A percentile compares a stretch with the other conserved stretches of the same genome.
phyloP scores from a whole-genome alignment of 2,797 vertebrate species.

The Sparidentex hasta region DNA sequence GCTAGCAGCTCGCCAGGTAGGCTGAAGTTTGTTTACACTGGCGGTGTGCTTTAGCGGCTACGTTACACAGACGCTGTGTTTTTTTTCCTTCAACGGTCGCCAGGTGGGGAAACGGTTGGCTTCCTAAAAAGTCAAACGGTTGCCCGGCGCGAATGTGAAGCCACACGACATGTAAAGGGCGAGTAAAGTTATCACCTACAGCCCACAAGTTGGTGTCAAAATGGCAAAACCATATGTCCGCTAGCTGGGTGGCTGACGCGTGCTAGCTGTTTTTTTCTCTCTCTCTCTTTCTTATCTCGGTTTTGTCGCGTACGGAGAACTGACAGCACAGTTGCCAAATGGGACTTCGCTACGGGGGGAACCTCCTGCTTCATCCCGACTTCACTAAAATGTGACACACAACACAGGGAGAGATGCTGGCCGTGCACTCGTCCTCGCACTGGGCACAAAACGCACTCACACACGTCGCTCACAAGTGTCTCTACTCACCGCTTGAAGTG shows the following conservation, averaged over 20 bases:
- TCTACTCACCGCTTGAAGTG: conserved; percentile 99
- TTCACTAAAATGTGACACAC: conserved; percentile 75
- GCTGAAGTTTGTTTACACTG: conserved; percentile 76
- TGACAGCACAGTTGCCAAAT: conserved; percentile 77
- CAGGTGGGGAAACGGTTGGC: conserved; percentile 37
- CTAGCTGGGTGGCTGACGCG: conserved; percentile 33
- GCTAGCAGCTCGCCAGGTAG: conserved; percentile 38
- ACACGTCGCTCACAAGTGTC: conserved; percentile 37
- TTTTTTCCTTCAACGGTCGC: not conserved
- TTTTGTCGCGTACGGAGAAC: conserved; percentile 55
- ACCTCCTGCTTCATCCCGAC: conserved; percentile 78
- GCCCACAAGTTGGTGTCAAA: conserved; percentile 45
- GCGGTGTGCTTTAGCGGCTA: not conserved
- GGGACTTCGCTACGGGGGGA: conserved; percentile 70
- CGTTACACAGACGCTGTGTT: not conserved
- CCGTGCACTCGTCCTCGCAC: conserved; percentile 54
- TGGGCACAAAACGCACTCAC: conserved; percentile 21
- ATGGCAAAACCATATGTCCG: conserved; percentile 59
- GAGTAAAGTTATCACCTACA: conserved; percentile 41
- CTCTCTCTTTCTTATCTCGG: not conserved
- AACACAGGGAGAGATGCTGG: conserved; percentile 67
- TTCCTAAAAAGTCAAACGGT: not conserved
- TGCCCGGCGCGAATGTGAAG: conserved; percentile 38
- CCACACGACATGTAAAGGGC: not conserved
- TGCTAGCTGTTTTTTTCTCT: not conserved